Evolutionary conservation across 2,888 invertebrate genomes (phyloP).

Genomic region (Pyralis farinalis): DNA sequence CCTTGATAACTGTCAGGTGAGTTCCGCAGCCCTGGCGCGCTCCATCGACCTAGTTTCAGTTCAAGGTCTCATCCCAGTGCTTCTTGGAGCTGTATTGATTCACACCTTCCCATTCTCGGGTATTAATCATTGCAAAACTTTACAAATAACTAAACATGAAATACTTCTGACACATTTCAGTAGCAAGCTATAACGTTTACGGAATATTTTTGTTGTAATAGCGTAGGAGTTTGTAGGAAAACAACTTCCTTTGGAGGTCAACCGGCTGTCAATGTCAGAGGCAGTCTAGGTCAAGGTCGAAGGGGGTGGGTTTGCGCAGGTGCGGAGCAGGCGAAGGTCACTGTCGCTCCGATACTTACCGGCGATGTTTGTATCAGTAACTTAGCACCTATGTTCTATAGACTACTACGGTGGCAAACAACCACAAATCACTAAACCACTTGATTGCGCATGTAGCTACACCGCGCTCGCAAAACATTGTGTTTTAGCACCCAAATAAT

Average conservation of each 20-base stretch:
- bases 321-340: slow-evolving; percentile 16
- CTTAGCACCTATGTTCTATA: no score
- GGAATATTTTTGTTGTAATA: neutral
- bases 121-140: no score
- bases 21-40: neutral
- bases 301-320: slow-evolving; percentile 36
- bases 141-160: no score
- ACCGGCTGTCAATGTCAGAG: slow-evolving; percentile 39
- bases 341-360: slow-evolving; percentile 16
- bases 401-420: no score
- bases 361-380: no score
- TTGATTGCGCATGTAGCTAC: no score
- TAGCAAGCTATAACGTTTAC: neutral
- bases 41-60: slow-evolving; percentile 9
- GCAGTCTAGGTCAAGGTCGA: slow-evolving; percentile 50
- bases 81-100: slow-evolving; percentile 6
- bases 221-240: neutral
- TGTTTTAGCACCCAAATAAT: no score
- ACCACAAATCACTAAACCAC: no score
- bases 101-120: neutral
- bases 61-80: slow-evolving; percentile 12
- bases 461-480: no score
- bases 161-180: neutral
- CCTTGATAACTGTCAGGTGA: neutral
- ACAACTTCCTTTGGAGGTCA: slow-evolving; percentile 30